Percentiles rank a stretch among this genome's conserved stretches.
Evolutionary conservation across 2,113 vertebrate genomes (phyloP).

Genomic region (rabbit (Oryctolagus cuniculus)): mOryCun1.1 NC_091442.1:83787501-83788000

Average conservation of each 20-base stretch:
- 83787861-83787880: neutral
- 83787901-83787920: neutral
- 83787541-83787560: too few relatives aligned
- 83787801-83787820: neutral
- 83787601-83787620: neutral
- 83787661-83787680: neutral
- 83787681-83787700: neutral
- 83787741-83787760: neutral
- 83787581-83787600: too few relatives aligned
- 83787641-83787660: constrained; percentile 57
- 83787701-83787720: neutral
- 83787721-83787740: neutral
- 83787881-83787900: neutral
- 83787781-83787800: neutral
- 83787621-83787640: neutral
- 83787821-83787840: neutral
- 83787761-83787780: neutral
- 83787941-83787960: neutral
- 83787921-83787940: neutral
- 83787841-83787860: neutral
- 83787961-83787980: neutral
- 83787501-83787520: too few relatives aligned
- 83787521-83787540: too few relatives aligned
- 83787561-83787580: too few relatives aligned
- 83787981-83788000: neutral